Evolutionary conservation across 2,797 vertebrate species (phyloP), one percentile per base, ranked within the genome.

Genomic region (Sebastes melanostomus): DNA sequence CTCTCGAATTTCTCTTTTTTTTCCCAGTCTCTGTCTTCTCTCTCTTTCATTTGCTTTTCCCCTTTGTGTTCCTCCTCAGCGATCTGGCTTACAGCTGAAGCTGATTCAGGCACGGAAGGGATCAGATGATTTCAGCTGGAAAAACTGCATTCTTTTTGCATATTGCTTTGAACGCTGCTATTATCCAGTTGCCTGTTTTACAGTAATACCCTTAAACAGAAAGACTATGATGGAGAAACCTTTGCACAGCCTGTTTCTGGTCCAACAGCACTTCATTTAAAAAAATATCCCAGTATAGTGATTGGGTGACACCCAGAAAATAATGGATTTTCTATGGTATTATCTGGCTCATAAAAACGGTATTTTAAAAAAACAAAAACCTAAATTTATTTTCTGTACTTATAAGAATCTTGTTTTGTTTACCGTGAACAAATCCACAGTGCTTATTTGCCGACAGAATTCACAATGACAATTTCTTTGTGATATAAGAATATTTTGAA

Each of bases 61-160:
- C 86, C 75, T 89, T 87, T 90, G 84, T 91, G 82, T 86, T 86
- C 81, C 87, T 89, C 82, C 79, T 89, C 87, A 89, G 86, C 77
- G 71, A 94, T 92, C 89, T 92, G 92, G 91, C 91, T 94, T 94
- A 92, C 92, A 94, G 92, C 89, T 90, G 89, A 94, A 87, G 87
- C 90, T 80, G 88, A 94, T 95, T 95, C 93, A 89, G 87, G 90
- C 88, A 91, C 87, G 89, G 84, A 89, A 83, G 73, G 92, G 93
- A 94, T 96, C 92, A 87, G 92, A 93, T 95, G 92, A 93, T 95
- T 94, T 91, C 91, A 90, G 90, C 85, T 90, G 91, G 91, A 94
- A 93, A 94, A 90, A 93, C 87, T 88, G 84, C 90, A 90, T 89
- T 92, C 86, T 87, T 89, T 91, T 91, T 92, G 89, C 90, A 89